These are phyloP conservation scores for Timandra comae DNA, from an alignment of 2,888 invertebrate genomes.

Conservation along the genomic window DNA sequence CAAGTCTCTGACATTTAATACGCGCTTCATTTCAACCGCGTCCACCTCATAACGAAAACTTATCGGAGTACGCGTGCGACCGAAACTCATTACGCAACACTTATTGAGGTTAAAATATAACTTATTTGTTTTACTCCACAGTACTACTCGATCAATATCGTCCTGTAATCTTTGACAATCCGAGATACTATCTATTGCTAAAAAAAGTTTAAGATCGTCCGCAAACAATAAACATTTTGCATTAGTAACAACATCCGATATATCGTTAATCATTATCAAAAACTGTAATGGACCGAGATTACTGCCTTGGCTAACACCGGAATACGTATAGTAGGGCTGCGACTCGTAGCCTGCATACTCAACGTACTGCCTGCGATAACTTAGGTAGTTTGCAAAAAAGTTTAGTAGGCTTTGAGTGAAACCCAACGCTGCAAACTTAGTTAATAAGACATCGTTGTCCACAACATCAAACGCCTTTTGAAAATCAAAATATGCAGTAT, in stretches of 20 bases:
- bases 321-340: slow-evolving; percentile 3
- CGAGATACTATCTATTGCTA: not conserved
- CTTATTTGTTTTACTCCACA: not conserved
- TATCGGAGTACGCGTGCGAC: not conserved
- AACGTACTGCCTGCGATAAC: slow-evolving; percentile 4
- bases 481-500: slow-evolving; percentile 12
- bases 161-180: not conserved
- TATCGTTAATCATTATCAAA: not conserved
- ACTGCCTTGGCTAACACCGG: slow-evolving; percentile 2
- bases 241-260: not conserved
- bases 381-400: slow-evolving; percentile 9
- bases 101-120: not conserved
- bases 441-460: too few species aligned
- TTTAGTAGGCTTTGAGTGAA: slow-evolving; percentile 6
- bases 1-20: too few species aligned
- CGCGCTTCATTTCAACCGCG: too few species aligned
- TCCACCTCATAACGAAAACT: not conserved
- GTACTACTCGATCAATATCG: not conserved
- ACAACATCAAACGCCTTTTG: slow-evolving; percentile 7
- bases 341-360: slow-evolving; percentile 7
- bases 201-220: too few species aligned
- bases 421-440: slow-evolving; percentile 4
- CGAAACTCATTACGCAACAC: not conserved
- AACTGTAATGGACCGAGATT: not conserved
- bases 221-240: too few species aligned